Base-by-base conservation (phyloP, 2,113 vertebrate species). In the Syrmaticus mikado region DNA sequence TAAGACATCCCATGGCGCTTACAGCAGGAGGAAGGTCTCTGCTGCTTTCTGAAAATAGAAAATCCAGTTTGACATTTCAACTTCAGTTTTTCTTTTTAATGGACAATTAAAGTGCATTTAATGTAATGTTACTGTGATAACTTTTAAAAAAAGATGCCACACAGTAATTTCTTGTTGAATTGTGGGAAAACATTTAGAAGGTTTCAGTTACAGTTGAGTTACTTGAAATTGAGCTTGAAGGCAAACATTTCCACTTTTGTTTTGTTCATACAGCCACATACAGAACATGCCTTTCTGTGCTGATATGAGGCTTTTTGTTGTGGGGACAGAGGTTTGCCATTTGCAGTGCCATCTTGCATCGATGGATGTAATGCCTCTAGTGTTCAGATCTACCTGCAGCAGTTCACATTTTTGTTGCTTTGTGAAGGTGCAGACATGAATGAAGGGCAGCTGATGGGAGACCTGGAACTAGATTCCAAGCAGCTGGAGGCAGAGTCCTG, bases 401-500 rank as follows among this genome's bases (percentile, higher is more conserved):
- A 41, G 3, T 53, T 53, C 27, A 61, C 41, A 7, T 10, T 90
- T 64, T 1, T 3, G 3, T 93, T 94, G 27, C 13, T 77, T 94
- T 85, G 70, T 95, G 57, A 95, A 99, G 99, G 99, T 77, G 99
- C 99, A 8, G 99, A 99, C 89, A 99, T 99, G 98, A 99, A 99
- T 30, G 99, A 99, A 94, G 98, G 98, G 30, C 99, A 99, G 90
- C 98, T 99, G 73, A 98, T 99, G 98, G 99, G 99, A 48, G 99
- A 99, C 93, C 98, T 99, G 64, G 99, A 99, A 93, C 94, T 97
- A 0, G 99, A 99, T 45, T 98, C 98, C 58, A 99, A 98, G 88
- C 99, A 99, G 57, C 94, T 99, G 65, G 99, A 99, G 84, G 98
- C 98, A 0, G 99, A 99, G 95, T 99, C 99, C 11, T 99, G 99